Conservation (phyloP, 2,888 invertebrate genomes). For the Protonemura montana region DNA sequence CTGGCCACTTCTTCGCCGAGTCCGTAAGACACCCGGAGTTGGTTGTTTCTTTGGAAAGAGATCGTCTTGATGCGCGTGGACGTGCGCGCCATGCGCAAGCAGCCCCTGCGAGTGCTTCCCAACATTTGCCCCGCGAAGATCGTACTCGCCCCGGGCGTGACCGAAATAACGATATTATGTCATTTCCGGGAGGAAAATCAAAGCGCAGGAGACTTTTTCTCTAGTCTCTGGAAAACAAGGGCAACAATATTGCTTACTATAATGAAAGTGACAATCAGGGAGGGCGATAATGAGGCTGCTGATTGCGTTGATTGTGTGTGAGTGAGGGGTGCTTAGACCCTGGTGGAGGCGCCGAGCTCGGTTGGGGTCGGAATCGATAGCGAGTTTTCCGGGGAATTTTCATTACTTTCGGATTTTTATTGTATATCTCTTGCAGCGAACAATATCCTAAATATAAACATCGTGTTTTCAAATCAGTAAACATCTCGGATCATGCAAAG, state of each 20-base stretch:
- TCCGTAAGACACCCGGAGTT: conserved; percentile 43
- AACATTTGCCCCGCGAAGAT: not conserved
- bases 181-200: conserved; percentile 35
- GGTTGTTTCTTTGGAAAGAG: conserved; percentile 44
- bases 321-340: not conserved
- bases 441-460: not conserved
- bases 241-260: not conserved
- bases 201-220: not conserved
- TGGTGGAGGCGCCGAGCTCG: not conserved
- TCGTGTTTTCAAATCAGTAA: not conserved
- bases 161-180: conserved; percentile 23
- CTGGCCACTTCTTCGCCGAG: conserved; percentile 42
- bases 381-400: not conserved
- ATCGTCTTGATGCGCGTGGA: not conserved
- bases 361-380: not conserved
- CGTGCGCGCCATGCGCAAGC: conserved; percentile 20
- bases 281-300: not conserved
- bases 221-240: not conserved
- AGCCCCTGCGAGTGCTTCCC: conserved; percentile 1
- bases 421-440: not conserved
- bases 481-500: not conserved
- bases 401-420: not conserved
- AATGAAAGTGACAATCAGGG: conserved; percentile 32
- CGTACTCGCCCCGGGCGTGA: conserved; percentile 7
- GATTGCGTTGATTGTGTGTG: conserved; percentile 18